Percentiles rank a stretch among this genome's conserved stretches.
Conservation (phyloP, 1,140 invertebrate genomes). For the Temnothorax curvispinosus region DNA sequence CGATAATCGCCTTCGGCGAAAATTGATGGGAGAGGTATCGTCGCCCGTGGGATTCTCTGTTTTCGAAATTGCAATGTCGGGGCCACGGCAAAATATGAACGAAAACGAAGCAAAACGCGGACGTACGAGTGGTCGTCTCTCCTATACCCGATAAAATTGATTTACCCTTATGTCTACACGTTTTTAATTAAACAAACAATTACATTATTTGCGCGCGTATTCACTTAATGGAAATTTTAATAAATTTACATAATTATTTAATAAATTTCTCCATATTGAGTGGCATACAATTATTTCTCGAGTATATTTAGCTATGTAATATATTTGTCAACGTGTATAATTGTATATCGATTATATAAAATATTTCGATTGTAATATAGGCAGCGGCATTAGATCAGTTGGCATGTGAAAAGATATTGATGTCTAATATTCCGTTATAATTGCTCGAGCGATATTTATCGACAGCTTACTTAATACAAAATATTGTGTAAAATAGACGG, state of each 20-base stretch:
- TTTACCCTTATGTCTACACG: not conserved
- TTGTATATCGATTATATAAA: not conserved
- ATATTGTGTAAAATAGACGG: not conserved
- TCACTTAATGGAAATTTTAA: constrained; percentile 16
- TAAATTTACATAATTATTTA: constrained; percentile 34
- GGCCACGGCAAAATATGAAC: constrained; percentile 19
- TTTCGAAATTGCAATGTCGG: constrained; percentile 31
- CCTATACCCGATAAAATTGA: not conserved
- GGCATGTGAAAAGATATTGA: not conserved
- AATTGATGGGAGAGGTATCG: constrained; percentile 34
- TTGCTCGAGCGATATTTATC: not conserved
- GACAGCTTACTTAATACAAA: not conserved
- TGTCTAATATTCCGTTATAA: not conserved
- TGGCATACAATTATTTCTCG: constrained; percentile 1
- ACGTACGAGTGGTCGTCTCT: not conserved
- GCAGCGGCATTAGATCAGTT: not conserved
- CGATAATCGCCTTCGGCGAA: constrained; percentile 55
- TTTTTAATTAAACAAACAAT: constrained; percentile 23
- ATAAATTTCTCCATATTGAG: constrained; percentile 25
- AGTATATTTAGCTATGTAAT: not conserved
- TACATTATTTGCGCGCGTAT: not conserved
- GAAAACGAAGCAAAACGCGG: not conserved
- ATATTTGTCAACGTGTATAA: not conserved
- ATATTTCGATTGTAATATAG: constrained; percentile 4
- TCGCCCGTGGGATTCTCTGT: constrained; percentile 12